phyloP scores from a whole-genome alignment of 2,797 vertebrate genomes.

The Parambassis ranga region DNA sequence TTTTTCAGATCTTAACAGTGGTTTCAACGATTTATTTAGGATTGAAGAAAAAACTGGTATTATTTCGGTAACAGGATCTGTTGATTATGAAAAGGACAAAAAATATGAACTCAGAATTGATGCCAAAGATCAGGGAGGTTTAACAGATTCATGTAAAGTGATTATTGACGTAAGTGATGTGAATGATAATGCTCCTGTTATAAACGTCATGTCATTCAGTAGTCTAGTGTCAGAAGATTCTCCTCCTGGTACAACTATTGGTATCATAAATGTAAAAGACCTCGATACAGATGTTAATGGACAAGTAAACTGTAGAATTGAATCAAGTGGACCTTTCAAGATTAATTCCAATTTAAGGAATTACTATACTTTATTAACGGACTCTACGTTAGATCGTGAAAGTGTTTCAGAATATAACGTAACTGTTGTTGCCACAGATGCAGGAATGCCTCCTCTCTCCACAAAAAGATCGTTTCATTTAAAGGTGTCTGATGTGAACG shows the following conservation, averaged over 20 bases:
- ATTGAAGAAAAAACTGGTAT: constrained; percentile 5
- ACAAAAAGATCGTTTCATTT: constrained; percentile 36
- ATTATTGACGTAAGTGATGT: constrained; percentile 57
- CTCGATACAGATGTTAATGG: constrained; percentile 57
- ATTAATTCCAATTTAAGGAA: constrained; percentile 59
- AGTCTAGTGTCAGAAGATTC: constrained; percentile 61
- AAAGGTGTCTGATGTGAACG: constrained; percentile 73
- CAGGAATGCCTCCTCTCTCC: constrained; percentile 60
- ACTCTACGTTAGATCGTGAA: constrained; percentile 65
- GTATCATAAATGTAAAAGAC: constrained; percentile 63
- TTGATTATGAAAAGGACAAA: constrained; percentile 62
- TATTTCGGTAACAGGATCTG: not conserved
- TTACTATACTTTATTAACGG: constrained; percentile 68
- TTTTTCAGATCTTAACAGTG: constrained; percentile 28
- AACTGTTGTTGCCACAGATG: constrained; percentile 60
- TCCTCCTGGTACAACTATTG: constrained; percentile 58
- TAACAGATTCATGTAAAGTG: constrained; percentile 50
- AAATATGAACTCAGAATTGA: constrained; percentile 51
- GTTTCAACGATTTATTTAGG: accelerated
- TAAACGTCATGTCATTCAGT: constrained; percentile 61
- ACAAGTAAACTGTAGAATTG: constrained; percentile 45
- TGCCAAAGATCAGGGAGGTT: constrained; percentile 59
- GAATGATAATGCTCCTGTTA: constrained; percentile 56
- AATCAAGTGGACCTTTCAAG: constrained; percentile 62
- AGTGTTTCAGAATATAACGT: constrained; percentile 64